phyloP scores from a whole-genome alignment of 2,888 invertebrate species.

The Dromius quadrimaculatus region DNA sequence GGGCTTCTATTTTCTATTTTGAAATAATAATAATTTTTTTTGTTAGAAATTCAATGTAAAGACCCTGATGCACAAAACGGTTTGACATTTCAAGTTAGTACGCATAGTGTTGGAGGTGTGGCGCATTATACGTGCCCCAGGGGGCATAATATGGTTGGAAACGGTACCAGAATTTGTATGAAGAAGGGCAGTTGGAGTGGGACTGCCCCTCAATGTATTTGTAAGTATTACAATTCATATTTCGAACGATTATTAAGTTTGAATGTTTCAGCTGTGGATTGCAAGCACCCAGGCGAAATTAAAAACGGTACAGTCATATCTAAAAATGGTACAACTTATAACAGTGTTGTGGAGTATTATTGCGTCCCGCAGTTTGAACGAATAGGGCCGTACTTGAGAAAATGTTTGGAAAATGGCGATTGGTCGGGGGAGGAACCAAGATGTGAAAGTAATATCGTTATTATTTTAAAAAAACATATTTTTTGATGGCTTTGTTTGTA shows the following conservation, averaged over 20 bases:
- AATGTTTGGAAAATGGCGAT: conserved; percentile 84
- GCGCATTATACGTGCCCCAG: conserved; percentile 87
- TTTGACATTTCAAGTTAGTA: conserved; percentile 72
- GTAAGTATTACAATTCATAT: conserved; percentile 69
- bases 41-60: conserved; percentile 79
- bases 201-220: conserved; percentile 80
- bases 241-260: not conserved
- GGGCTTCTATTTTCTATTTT: conserved; percentile 70
- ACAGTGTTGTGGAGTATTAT: conserved; percentile 89
- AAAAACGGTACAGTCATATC: conserved; percentile 90
- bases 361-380: conserved; percentile 87
- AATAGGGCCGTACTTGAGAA: conserved; percentile 84
- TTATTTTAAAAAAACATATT: not conserved
- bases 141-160: conserved; percentile 84
- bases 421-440: conserved; percentile 91
- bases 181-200: conserved; percentile 88
- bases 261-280: conserved; percentile 79
- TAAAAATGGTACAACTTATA: conserved; percentile 83
- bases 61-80: conserved; percentile 76
- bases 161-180: conserved; percentile 81
- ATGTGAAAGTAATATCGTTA: conserved; percentile 75
- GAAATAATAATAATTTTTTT: conserved; percentile 22
- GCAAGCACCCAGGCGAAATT: conserved; percentile 81
- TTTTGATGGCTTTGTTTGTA: conserved; percentile 58
- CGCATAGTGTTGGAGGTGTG: conserved; percentile 81